Percentiles rank a stretch among this genome's conserved stretches.
phyloP scores from a whole-genome alignment of 2,888 invertebrate genomes.

The Psylliodes chrysocephalus region DNA sequence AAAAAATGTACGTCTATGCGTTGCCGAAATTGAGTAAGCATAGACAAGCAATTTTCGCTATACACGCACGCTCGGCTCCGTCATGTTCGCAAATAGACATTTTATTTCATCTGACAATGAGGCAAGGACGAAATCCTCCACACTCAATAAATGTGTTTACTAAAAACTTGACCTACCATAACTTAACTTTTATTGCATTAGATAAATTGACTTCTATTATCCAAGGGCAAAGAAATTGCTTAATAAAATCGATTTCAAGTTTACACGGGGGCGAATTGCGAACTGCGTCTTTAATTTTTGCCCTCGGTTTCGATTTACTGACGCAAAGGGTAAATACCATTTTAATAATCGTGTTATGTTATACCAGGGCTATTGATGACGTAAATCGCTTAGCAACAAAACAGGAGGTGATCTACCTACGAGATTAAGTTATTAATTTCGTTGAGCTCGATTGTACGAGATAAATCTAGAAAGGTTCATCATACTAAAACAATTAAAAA shows the following conservation, averaged over 20 bases:
- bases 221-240: slow-evolving; percentile 33
- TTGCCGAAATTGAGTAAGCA: slow-evolving; percentile 1
- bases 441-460: too few relatives aligned
- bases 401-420: too few relatives aligned
- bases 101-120: slow-evolving; percentile 32
- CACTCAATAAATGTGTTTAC: slow-evolving; percentile 41
- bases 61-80: slow-evolving; percentile 8
- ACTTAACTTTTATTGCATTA: slow-evolving; percentile 36
- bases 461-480: too few relatives aligned
- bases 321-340: too few relatives aligned
- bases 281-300: too few relatives aligned
- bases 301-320: too few relatives aligned
- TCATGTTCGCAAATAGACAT: slow-evolving; percentile 36
- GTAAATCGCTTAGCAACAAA: too few relatives aligned
- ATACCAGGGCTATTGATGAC: too few relatives aligned
- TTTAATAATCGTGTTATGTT: too few relatives aligned
- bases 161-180: slow-evolving; percentile 41
- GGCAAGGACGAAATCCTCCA: slow-evolving; percentile 38
- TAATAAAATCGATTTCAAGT: slow-evolving; percentile 13
- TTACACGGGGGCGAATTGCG: slow-evolving; percentile 6
- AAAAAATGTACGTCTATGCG: not conserved
- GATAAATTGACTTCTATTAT: slow-evolving; percentile 35
- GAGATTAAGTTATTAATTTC: too few relatives aligned
- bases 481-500: too few relatives aligned
- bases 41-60: not conserved